Base-by-base conservation (phyloP, 2,888 invertebrate genomes). In the Cryptocheilus praepositus region DNA sequence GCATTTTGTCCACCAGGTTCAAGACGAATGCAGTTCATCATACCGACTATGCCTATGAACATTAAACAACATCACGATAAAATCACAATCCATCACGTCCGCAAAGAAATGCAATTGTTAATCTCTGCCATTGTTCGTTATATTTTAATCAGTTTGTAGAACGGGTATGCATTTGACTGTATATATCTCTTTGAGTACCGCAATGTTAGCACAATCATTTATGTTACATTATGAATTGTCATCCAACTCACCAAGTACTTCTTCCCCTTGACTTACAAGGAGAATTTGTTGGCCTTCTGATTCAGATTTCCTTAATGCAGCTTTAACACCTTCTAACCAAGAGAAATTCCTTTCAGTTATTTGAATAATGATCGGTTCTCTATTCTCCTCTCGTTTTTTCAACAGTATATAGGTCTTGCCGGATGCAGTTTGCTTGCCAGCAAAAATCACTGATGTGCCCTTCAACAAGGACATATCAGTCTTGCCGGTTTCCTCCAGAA, bases 1-100 rank as follows among this genome's bases (percentile, higher is more conserved):
- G 96, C 92, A 79, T 93, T 93, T 66, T 91, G 90, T 19, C 97
- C 97, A 74, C 96, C 97, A 5, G 94, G 92, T 91, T 98, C 98
- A 81, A 93, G 93, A 83, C 94, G 94, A 76, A 99, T 91, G 89
- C 99, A 99, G 85, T 96, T 95, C 83, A 95, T 93, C 86, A 99
- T 91, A 54, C 99, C 99, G 64, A 98, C 91, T 73, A 96, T 91
- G 59, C 99, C 98, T 86, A 92, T 92, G 52, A 64, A 7, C 36
- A 61, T 19, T 53, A 4, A 49, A 36, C 36, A 36, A 7, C 7
- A 36, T 11, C 36, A 36, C 36, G 36, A 36, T 36, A 36, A 11
- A 1, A 36, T 49, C 13, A 11, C 13, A 2, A 8, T 45, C 19
- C 13, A 49, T 49, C n/a, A n/a, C n/a, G n/a, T n/a, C n/a, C n/a